phyloP scores from a whole-genome alignment of 2,888 invertebrate species.

The Cetonia aurata region DNA sequence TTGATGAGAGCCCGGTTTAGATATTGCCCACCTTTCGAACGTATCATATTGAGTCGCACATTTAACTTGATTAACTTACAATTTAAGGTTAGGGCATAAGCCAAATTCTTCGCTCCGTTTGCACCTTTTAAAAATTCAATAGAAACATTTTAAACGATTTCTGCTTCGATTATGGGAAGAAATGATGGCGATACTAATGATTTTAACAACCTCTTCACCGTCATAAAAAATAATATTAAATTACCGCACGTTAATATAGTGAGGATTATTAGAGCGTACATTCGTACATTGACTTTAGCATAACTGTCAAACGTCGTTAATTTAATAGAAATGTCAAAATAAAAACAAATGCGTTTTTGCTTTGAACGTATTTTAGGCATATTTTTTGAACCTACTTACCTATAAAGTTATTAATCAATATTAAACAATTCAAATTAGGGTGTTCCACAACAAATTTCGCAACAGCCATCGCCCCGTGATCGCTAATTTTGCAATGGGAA shows the following conservation, averaged over 20 bases:
- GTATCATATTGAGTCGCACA: slow-evolving; percentile 58
- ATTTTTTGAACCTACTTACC: slow-evolving; percentile 51
- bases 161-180: background rate
- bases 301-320: background rate
- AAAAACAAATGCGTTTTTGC: no score
- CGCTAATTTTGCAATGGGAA: slow-evolving; percentile 61
- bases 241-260: slow-evolving; percentile 14
- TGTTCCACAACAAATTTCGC: slow-evolving; percentile 56
- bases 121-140: slow-evolving; percentile 49
- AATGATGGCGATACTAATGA: background rate
- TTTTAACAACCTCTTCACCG: background rate
- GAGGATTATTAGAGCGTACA: slow-evolving; percentile 17
- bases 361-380: background rate
- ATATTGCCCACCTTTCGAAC: slow-evolving; percentile 53
- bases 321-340: no score
- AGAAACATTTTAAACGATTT: background rate
- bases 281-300: background rate
- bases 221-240: slow-evolving; percentile 5
- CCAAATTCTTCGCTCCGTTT: slow-evolving; percentile 56
- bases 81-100: slow-evolving; percentile 54
- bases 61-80: slow-evolving; percentile 55
- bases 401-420: slow-evolving; percentile 60
- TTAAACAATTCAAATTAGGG: slow-evolving; percentile 54
- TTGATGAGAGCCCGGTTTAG: slow-evolving; percentile 53
- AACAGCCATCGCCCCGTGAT: slow-evolving; percentile 58